Percentiles rank a stretch among this genome's conserved stretches.
phyloP scores from a whole-genome alignment of 2,113 vertebrate species.

The Gavialis gangeticus region DNA sequence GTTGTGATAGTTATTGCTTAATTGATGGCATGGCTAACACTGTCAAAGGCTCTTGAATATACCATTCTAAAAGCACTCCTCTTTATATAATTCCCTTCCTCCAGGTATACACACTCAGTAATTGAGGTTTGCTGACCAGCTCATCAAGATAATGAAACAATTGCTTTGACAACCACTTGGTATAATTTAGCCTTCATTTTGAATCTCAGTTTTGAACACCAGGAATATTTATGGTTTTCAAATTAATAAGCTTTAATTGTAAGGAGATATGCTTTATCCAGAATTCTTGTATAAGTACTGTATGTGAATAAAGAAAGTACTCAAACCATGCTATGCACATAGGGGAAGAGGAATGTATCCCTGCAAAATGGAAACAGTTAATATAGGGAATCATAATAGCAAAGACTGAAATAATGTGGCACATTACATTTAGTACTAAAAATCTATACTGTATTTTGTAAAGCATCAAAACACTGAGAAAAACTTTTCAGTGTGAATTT shows the following conservation, averaged over 20 bases:
- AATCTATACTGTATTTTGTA: neutral
- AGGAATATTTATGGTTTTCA: neutral
- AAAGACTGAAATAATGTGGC: neutral
- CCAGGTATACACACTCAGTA: neutral
- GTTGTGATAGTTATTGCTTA: neutral
- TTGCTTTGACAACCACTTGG: conserved; percentile 2
- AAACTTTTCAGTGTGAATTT: no score
- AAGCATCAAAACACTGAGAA: neutral
- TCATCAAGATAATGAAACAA: conserved; percentile 3
- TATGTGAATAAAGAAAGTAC: neutral
- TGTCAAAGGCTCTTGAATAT: neutral
- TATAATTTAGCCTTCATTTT: neutral
- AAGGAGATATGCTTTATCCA: neutral
- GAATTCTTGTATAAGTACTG: neutral
- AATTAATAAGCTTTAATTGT: neutral
- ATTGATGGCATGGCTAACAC: neutral
- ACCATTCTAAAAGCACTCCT: neutral
- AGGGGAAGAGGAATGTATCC: neutral
- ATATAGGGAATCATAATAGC: neutral
- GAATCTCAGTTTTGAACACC: neutral
- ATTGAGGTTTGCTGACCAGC: neutral
- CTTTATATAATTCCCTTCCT: neutral
- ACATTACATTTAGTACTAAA: neutral
- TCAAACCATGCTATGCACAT: neutral
- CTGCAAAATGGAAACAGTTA: neutral